Percentiles rank a stretch among this genome's conserved stretches.
phyloP scores from a whole-genome alignment of 2,797 vertebrate species.

The Bufotes viridis region DNA sequence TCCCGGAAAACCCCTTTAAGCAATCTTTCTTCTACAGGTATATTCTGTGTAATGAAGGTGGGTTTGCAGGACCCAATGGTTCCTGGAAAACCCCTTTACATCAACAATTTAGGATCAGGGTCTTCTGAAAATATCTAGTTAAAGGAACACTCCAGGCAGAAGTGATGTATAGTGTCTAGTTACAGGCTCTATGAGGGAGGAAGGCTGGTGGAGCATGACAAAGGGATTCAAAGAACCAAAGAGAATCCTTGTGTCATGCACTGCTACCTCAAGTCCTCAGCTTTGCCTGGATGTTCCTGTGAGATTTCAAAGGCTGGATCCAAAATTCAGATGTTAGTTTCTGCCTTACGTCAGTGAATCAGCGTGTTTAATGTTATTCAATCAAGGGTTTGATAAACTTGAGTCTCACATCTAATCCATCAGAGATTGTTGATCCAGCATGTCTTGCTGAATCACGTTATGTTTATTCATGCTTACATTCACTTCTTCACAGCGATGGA shows the following conservation, averaged over 20 bases:
- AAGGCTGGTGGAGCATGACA: not conserved
- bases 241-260: not conserved
- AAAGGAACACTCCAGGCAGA: not conserved
- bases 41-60: no score
- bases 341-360: not conserved
- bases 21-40: no score
- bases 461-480: constrained; percentile 22
- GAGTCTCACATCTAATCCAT: not conserved
- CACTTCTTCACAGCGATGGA: not conserved
- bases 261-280: not conserved
- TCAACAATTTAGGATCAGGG: not conserved
- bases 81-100: no score
- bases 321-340: not conserved
- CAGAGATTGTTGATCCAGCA: not conserved
- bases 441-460: not conserved
- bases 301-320: not conserved
- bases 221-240: not conserved
- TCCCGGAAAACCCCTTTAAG: no score
- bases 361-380: not conserved
- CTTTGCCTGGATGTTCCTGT: not conserved
- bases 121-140: not conserved
- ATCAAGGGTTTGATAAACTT: not conserved
- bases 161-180: not conserved
- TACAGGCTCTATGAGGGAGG: not conserved
- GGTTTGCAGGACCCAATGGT: no score